A percentile compares a stretch with the other conserved stretches of the same genome.
phyloP scores from a whole-genome alignment of 2,888 invertebrate species.

The Tuta absoluta region DNA sequence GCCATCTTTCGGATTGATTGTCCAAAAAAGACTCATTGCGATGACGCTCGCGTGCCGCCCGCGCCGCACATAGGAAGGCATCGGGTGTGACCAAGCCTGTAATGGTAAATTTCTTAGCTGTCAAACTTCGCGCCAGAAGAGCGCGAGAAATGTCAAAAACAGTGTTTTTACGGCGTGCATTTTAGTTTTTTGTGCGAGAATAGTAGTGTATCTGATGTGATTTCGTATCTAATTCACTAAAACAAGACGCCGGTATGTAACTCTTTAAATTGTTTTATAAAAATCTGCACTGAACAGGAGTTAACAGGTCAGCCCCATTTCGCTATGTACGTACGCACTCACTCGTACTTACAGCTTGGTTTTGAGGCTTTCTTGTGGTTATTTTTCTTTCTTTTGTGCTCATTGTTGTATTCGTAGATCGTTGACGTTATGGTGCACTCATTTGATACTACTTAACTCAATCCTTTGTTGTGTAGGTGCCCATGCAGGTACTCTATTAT shows the following conservation, averaged over 20 bases:
- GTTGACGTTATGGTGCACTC: not conserved
- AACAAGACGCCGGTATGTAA: slow-evolving; percentile 1
- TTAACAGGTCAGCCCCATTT: not conserved
- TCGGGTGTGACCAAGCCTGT: too few relatives aligned
- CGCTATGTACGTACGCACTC: not conserved
- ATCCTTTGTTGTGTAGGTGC: slow-evolving; percentile 3
- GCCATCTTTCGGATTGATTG: too few relatives aligned
- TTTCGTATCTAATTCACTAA: not conserved
- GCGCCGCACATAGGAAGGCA: too few relatives aligned
- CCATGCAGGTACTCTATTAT: not conserved
- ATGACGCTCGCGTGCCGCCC: too few relatives aligned
- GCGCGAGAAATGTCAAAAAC: slow-evolving; percentile 43
- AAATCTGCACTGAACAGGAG: not conserved
- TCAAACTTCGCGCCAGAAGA: slow-evolving; percentile 67
- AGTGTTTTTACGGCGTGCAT: slow-evolving; percentile 20
- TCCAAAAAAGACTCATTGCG: too few relatives aligned
- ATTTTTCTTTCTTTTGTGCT: not conserved
- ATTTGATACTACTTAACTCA: not conserved
- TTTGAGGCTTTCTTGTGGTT: slow-evolving; percentile 7
- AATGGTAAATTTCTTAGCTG: slow-evolving; percentile 11
- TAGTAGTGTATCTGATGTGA: not conserved
- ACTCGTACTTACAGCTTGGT: not conserved
- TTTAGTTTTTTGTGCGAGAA: not conserved
- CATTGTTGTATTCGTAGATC: not conserved
- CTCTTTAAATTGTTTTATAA: not conserved